phyloP scores from a whole-genome alignment of 2,113 vertebrate species.

The Hippocampus mohnikei region DNA sequence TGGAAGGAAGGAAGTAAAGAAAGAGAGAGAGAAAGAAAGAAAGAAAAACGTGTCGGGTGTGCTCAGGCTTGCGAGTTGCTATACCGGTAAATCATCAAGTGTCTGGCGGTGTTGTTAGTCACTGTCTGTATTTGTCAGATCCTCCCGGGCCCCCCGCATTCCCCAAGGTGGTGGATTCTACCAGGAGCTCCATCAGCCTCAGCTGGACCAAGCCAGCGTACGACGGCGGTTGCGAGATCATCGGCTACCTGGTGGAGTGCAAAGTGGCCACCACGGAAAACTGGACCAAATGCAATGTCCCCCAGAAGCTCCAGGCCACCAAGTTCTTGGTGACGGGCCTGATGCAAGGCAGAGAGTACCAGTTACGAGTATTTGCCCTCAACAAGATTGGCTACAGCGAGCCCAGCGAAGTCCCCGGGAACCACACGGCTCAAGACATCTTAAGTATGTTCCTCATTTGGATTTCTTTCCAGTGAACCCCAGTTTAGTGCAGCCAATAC shows the following conservation, averaged over 20 bases:
- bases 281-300: conserved; percentile 93
- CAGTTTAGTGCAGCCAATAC: neutral
- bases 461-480: neutral
- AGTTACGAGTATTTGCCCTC: conserved; percentile 89
- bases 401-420: conserved; percentile 93
- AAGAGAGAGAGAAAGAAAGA: no score
- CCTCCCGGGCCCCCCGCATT: conserved; percentile 96
- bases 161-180: conserved; percentile 92
- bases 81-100: neutral
- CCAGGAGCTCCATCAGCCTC: conserved; percentile 84
- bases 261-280: conserved; percentile 84
- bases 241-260: conserved; percentile 91
- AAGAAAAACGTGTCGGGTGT: neutral
- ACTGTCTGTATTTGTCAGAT: conserved; percentile 71
- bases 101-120: neutral
- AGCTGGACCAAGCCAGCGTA: conserved; percentile 96
- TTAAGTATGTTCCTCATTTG: conserved; percentile 78
- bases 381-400: conserved; percentile 96
- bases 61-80: neutral
- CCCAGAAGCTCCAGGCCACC: conserved; percentile 88
- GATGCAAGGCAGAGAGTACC: conserved; percentile 85
- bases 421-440: conserved; percentile 88
- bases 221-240: conserved; percentile 95
- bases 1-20: no score
- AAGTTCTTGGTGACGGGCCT: conserved; percentile 84